A percentile compares a stretch with the other conserved stretches of the same genome.
These are phyloP conservation scores for Volucella zonaria DNA, from an alignment of 2,888 invertebrate species.

Conservation along the genomic window DNA sequence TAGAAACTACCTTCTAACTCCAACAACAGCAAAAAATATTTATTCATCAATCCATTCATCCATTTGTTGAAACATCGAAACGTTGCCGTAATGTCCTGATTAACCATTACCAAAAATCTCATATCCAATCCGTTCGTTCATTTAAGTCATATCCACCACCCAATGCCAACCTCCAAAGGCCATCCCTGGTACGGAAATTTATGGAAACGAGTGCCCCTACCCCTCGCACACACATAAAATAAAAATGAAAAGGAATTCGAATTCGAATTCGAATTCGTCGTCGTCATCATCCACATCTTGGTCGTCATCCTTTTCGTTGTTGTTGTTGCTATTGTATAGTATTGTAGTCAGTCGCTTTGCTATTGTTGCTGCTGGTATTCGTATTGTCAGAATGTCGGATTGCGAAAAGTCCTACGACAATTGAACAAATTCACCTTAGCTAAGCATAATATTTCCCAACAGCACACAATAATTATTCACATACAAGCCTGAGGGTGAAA, in stretches of 20 bases:
- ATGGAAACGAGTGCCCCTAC: conserved; percentile 30
- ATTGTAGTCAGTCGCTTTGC: not conserved
- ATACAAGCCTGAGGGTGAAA: conserved; percentile 66
- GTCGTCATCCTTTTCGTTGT: not conserved
- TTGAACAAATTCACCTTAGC: conserved; percentile 71
- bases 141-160: conserved; percentile 18
- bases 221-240: not conserved
- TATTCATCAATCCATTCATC: conserved; percentile 61
- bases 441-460: conserved; percentile 68
- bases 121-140: conserved; percentile 51
- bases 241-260: not conserved
- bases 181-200: conserved; percentile 34
- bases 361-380: too few species aligned
- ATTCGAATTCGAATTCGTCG: conserved; percentile 31
- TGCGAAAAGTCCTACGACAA: conserved; percentile 61
- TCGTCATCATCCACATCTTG: conserved; percentile 21
- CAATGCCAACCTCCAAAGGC: not conserved
- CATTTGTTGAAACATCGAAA: conserved; percentile 37
- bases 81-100: conserved; percentile 66
- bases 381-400: conserved; percentile 33
- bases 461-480: conserved; percentile 72
- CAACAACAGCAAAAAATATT: conserved; percentile 31
- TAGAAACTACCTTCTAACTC: not conserved
- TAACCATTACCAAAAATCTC: conserved; percentile 64
- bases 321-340: not conserved